Base-by-base conservation (phyloP, 2,888 invertebrate genomes). In the Ectobius pallidus region DNA sequence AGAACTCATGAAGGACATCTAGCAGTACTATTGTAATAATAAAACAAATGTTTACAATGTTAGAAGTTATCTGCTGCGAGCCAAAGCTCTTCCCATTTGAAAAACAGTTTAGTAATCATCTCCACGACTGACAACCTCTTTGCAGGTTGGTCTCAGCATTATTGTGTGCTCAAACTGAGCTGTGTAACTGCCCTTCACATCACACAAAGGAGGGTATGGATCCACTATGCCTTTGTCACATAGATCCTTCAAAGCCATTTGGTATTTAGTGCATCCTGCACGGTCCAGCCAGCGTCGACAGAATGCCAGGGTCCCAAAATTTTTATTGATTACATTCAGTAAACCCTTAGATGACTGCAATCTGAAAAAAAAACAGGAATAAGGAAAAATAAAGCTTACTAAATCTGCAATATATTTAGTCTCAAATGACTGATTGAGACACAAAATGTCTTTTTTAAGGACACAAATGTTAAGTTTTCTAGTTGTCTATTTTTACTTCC, bases 141-240 rank as follows among this genome's bases (percentile, higher is more conserved):
- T 99, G 86, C 98, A 99, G 0, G 97, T 98, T 52, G 99, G 99
- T 79, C 99, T 88, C 76, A 99, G 87, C 78, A 99, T 90, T 80
- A 99, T 93, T 3, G 99, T 99, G 84, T 99, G 99, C 82, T 99
- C 99, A 82, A 95, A 99, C 85, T 99, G 99, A 58, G 99, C 99
- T 0, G 99, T 99, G 85, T 98, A 99, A 83, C 95, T 96, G 72
- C 99, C 99, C 83, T 95, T 96, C 76, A 94, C 89, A 85, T 99
- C 99, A 81, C 98, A 99, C 70, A 99, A 88, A 9, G 99, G 99
- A 22, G 99, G 99, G 85, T 99, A 99, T 0, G 99, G 93, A 81
- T 97, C 96, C n/a, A 99, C 95, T 32, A 98, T 94, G 6, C 75
- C 75, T 65, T 97, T 97, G 83, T 99, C 99, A 84, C 97, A 97